Percentiles rank a stretch among this genome's conserved stretches.
Evolutionary conservation across 2,888 invertebrate species (phyloP).

Genomic region (Machimus rusticus): DNA sequence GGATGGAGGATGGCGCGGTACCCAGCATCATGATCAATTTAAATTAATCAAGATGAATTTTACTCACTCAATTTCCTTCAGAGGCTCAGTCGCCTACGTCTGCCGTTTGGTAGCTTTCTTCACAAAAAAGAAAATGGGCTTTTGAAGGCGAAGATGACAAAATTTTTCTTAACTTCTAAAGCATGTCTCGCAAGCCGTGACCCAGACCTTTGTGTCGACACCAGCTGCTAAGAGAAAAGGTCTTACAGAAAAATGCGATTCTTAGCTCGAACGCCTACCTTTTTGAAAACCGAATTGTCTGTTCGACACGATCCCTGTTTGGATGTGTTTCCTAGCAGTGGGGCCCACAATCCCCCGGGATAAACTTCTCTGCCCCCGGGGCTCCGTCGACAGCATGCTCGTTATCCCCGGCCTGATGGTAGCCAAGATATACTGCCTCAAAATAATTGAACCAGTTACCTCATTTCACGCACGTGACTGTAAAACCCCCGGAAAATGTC

Average conservation of each 20-base stretch:
- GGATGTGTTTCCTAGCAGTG: neutral
- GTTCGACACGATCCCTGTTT: neutral
- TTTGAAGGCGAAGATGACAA: neutral
- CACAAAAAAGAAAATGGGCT: neutral
- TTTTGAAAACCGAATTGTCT: conserved; percentile 7
- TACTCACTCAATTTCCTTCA: neutral
- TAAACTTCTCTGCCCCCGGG: neutral
- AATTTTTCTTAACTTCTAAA: neutral
- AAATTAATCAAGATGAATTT: conserved; percentile 14
- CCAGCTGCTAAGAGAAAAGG: neutral
- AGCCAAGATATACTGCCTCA: neutral
- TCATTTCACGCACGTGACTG: conserved; percentile 3
- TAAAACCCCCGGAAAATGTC: neutral
- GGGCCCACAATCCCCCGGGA: neutral
- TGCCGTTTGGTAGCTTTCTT: neutral
- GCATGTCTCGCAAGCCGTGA: neutral
- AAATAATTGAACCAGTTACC: conserved; percentile 14
- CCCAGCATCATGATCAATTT: conserved; percentile 7
- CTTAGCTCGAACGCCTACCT: neutral
- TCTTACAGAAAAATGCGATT: neutral
- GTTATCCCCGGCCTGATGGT: neutral
- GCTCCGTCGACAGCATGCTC: neutral
- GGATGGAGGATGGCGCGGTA: neutral
- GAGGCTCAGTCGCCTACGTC: neutral
- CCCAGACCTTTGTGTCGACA: neutral